Evolutionary conservation across 2,797 vertebrate species (phyloP).

Genomic region (Enteromius paludinosus): DNA sequence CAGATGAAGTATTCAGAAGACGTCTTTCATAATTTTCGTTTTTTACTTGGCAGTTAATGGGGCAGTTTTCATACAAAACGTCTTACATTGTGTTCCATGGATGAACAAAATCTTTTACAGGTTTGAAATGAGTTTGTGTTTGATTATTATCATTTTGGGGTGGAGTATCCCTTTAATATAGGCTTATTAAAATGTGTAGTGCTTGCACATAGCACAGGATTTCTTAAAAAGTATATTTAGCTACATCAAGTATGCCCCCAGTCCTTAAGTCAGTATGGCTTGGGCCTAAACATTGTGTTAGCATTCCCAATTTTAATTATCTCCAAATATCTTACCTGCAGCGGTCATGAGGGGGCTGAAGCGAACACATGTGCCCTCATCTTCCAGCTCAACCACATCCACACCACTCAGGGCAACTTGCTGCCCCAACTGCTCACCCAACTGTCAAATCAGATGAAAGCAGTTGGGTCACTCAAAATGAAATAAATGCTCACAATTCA

Average conservation of each 20-base stretch:
- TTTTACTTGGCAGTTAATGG: too few species aligned
- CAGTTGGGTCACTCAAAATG: not conserved
- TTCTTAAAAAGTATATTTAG: not conserved
- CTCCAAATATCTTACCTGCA: constrained; percentile 80
- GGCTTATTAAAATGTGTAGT: not conserved
- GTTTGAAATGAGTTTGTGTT: too few species aligned
- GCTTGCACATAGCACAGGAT: not conserved
- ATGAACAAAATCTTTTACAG: too few species aligned
- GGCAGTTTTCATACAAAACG: too few species aligned
- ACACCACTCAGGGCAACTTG: constrained; percentile 87
- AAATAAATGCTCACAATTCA: constrained; percentile 4
- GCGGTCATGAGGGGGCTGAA: constrained; percentile 93
- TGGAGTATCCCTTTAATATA: not conserved
- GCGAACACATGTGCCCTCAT: constrained; percentile 87
- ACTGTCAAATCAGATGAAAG: constrained; percentile 70
- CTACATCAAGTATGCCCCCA: not conserved
- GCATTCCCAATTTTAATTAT: not conserved
- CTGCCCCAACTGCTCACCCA: constrained; percentile 86
- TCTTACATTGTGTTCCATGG: too few species aligned
- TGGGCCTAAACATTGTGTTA: not conserved
- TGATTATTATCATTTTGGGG: too few species aligned
- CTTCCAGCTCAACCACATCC: constrained; percentile 91
- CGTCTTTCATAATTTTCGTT: too few species aligned
- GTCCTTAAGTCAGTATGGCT: not conserved
- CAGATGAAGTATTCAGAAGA: too few species aligned